Evolutionary conservation across 1,140 invertebrate genomes (phyloP).

Genomic region (Maconellicoccus hirsutus): DNA sequence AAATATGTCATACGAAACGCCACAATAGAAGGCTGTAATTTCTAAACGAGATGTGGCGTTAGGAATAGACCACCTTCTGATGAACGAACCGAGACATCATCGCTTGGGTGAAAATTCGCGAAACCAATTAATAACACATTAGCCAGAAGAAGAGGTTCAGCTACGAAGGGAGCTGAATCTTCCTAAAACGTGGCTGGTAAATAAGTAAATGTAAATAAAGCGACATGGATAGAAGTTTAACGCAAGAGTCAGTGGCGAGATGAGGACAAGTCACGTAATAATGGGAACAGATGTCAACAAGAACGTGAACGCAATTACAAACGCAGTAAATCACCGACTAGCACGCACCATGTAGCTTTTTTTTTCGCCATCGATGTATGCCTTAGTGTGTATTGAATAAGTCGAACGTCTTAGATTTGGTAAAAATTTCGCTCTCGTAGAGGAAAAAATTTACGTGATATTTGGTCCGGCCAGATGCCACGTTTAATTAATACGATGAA

Average conservation of each 20-base stretch:
- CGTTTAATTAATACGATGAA: neutral
- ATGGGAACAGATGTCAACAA: conserved; percentile 20
- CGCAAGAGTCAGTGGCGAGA: conserved; percentile 18
- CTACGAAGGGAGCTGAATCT: too few relatives aligned
- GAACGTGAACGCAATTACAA: conserved; percentile 22
- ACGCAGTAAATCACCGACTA: conserved; percentile 21
- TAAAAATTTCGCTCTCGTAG: neutral
- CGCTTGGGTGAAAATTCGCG: neutral
- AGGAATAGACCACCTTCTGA: too few relatives aligned
- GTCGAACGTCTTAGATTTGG: neutral
- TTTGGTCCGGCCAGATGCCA: neutral
- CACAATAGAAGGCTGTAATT: neutral
- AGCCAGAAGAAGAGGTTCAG: too few relatives aligned
- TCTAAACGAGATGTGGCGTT: neutral
- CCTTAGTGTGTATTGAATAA: neutral
- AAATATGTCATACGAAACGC: neutral
- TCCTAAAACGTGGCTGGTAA: too few relatives aligned
- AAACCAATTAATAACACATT: neutral
- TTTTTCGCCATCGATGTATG: neutral
- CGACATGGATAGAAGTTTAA: neutral
- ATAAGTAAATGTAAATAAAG: conserved; percentile 1
- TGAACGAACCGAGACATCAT: too few relatives aligned
- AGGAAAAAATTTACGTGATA: neutral
- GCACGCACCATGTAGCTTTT: conserved; percentile 15
- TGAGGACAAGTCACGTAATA: conserved; percentile 22